Evolutionary conservation across 2,113 vertebrate species (phyloP), one percentile per base, ranked within the genome.

Genomic region (Zosterops lateralis): DNA sequence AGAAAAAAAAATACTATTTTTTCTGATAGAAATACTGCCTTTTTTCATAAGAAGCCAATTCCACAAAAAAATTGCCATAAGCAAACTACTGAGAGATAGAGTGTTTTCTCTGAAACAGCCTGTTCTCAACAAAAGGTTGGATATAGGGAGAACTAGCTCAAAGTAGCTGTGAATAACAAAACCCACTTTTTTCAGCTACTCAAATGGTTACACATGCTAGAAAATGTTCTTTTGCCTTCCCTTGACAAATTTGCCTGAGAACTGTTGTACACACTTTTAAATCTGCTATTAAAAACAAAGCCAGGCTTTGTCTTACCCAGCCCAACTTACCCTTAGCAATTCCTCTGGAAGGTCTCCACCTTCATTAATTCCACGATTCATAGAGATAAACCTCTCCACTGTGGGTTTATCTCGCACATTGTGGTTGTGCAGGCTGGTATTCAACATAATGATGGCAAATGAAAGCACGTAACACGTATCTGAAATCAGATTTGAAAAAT

Each of bases 301-400:
- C 73, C 61, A 47, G 17, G 51, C 19, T 62, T 78, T 31, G 50
- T 62, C 32, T 29, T 18, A 47, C 48, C 28, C 82, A 84, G 58
- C 64, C 74, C 21, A 65, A 93, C 98, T 97, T 82, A 99, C 99
- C 98, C 98, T 97, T 68, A 99, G 98, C 86, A 99, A 97, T 79
- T 99, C 99, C 93, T 99, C 99, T 0, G 99, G 99, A 91, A 99
- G 98, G 96, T 99, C 99, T 12, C 99, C 99, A 13, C 99, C 99
- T 80, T 99, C 99, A 21, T 99, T 99, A 97, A 99, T 99, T 40
- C 99, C 99, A 7, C 99, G 98, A 96, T 99, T 99, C 99, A 99
- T 99, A 83, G 98, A 98, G 97, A 99, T 99, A 83, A 99, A 99
- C 36, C 99, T 98, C 97, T 99, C 99, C 15, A 98, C 99, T 0